Evolutionary conservation across 2,797 vertebrate genomes (phyloP).

Genomic region (Chloroceryle amazona): DNA sequence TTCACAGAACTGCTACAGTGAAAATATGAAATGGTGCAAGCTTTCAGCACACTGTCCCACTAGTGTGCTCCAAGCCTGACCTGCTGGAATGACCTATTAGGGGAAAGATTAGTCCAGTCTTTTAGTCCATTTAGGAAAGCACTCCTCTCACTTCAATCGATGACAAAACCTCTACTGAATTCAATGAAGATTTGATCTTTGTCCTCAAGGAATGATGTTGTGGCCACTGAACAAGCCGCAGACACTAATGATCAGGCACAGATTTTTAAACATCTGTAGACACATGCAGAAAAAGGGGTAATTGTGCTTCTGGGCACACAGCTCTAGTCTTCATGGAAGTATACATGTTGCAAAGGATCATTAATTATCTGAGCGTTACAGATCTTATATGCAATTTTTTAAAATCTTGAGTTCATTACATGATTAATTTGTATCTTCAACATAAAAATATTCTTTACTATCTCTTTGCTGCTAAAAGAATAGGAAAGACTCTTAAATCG

Average conservation of each 20-base stretch:
- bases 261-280: background rate
- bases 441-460: background rate
- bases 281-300: background rate
- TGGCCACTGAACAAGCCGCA: background rate
- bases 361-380: background rate
- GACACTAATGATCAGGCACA: background rate
- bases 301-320: background rate
- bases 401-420: background rate
- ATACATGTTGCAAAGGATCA: background rate
- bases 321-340: fast-evolving
- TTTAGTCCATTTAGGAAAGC: background rate
- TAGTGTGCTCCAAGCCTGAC: background rate
- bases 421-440: background rate
- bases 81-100: background rate
- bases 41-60: background rate
- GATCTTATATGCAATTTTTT: too few relatives aligned
- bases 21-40: background rate
- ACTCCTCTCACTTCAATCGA: background rate
- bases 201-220: background rate
- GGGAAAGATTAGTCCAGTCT: background rate
- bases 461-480: background rate
- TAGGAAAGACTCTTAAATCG: background rate
- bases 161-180: background rate
- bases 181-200: background rate
- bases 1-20: background rate